These are phyloP conservation scores for Colius striatus DNA, from an alignment of 2,113 vertebrate species.

Conservation along the genomic window DNA sequence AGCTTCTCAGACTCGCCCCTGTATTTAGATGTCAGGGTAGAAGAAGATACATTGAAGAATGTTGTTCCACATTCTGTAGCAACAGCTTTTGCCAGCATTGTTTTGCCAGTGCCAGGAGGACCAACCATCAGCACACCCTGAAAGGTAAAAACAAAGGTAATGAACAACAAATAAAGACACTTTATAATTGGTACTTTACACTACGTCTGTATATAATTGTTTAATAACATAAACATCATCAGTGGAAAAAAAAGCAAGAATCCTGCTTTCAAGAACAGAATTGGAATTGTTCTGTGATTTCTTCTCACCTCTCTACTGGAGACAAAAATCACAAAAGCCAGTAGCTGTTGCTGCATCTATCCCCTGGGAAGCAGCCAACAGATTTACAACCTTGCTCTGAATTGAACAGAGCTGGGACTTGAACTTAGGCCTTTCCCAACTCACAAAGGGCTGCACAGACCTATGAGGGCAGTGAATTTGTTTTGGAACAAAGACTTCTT, in stretches of 20 bases:
- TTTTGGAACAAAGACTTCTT: background rate
- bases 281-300: background rate
- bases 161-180: background rate
- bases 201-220: background rate
- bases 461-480: background rate
- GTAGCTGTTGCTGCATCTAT: background rate
- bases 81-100: constrained; percentile 85
- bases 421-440: background rate
- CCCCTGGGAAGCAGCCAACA: background rate
- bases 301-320: background rate
- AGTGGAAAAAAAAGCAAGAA: background rate
- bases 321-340: background rate
- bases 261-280: background rate
- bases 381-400: background rate
- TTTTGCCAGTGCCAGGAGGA: constrained; percentile 87
- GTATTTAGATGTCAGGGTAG: constrained; percentile 84
- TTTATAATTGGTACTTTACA: background rate
- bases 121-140: constrained; percentile 87
- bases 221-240: background rate
- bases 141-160: background rate
- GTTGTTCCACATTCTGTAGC: constrained; percentile 85
- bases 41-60: constrained; percentile 85
- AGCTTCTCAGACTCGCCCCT: constrained; percentile 86
- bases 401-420: background rate
- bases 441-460: background rate